Evolutionary conservation across 2,113 vertebrate species (phyloP).

Genomic region (Rissa tridactyla): DNA sequence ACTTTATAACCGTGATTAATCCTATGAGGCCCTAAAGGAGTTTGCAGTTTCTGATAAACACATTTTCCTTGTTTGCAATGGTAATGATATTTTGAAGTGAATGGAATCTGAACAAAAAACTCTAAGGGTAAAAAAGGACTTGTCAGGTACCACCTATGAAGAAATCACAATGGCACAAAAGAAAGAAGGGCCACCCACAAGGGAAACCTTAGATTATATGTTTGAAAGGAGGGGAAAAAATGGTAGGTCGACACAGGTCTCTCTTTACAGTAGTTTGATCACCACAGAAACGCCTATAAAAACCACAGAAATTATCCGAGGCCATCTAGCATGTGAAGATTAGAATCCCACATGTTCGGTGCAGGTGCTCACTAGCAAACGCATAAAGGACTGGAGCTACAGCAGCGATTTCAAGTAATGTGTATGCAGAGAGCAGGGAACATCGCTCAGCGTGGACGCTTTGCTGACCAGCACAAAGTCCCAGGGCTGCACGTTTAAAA

Average conservation of each 20-base stretch:
- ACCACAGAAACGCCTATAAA: conserved; percentile 36
- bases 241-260: neutral
- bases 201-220: conserved; percentile 37
- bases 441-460: neutral
- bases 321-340: neutral
- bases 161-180: conserved; percentile 63
- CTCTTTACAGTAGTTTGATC: conserved; percentile 17
- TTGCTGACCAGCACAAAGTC: neutral
- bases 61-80: conserved; percentile 87
- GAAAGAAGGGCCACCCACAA: conserved; percentile 65
- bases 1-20: conserved; percentile 93
- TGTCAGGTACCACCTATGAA: conserved; percentile 76
- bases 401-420: neutral
- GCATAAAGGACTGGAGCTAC: neutral
- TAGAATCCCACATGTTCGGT: neutral
- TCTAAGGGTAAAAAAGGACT: conserved; percentile 67
- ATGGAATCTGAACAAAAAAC: conserved; percentile 78
- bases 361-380: conserved; percentile 27
- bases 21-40: conserved; percentile 88
- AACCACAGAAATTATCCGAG: conserved; percentile 4
- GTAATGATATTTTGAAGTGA: conserved; percentile 86
- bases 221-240: neutral
- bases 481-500: neutral
- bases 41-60: conserved; percentile 87
- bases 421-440: neutral